Evolutionary conservation across 1,140 invertebrate species (phyloP), one percentile per base, ranked within the genome.

Genomic region (Cydia amplana): DNA sequence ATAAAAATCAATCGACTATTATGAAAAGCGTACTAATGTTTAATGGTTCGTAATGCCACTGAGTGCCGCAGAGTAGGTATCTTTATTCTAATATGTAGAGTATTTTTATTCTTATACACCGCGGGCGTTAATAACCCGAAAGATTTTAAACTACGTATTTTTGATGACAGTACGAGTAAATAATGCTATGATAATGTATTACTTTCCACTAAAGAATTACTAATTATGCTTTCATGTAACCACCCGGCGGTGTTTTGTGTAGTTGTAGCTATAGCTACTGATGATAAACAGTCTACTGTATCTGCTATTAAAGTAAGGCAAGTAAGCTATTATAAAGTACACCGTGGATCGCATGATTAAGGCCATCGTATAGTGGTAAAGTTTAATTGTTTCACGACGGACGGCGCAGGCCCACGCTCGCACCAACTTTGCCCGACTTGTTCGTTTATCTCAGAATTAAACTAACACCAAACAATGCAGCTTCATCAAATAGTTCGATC

Each of bases 1-100:
- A 70, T 70, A 70, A 70, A 70, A 70, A 43, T 70, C 65, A 70
- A 70, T 70, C 65, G 65, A 36, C 28, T 70, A 70, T 70, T 70
- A 70, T 70, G 28, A 36, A 70, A 36, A 18, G 65, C n/a, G 28
- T 36, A 60, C 55, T 60, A 23, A 60, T 60, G 55, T 60, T 60
- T 60, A 60, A 60, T 23, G 55, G 55, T 23, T 23, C 55, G 55
- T 20, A 23, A 20, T 60, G n/a, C 55, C 20, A 60, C 20, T 23
- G 55, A 20, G 55, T 23, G 20, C 55, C 20, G 20, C 55, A 60
- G 12, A 23, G 55, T 60, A 60, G 18, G 6, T 60, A 12, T 23
- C 20, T 60, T 20, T 60, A 12, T n/a, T n/a, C n/a, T n/a, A n/a
- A n/a, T 20, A 23, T 18, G 5, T 49, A 49, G 16, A 43, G 40